phyloP scores from a whole-genome alignment of 2,888 invertebrate genomes.

The Muscina levida region DNA sequence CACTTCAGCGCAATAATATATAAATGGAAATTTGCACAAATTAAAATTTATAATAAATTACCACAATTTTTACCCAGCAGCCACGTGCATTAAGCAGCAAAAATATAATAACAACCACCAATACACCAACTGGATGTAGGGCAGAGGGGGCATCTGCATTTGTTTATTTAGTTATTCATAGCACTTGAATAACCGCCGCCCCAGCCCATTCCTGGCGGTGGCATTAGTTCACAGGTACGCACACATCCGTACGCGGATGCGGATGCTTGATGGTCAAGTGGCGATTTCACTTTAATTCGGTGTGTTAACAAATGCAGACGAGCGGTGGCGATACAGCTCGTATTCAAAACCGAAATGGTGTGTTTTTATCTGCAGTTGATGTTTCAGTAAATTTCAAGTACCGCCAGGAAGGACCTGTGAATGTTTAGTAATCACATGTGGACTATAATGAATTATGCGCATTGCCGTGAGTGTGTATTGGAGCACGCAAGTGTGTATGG shows the following conservation, averaged over 20 bases:
- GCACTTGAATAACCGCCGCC: background rate
- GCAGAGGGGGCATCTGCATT: conserved; percentile 17
- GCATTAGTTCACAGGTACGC: conserved; percentile 9
- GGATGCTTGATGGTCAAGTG: conserved; percentile 1
- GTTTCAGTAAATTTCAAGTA: conserved; percentile 34
- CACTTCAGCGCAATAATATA: background rate
- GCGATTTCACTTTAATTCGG: conserved; percentile 52
- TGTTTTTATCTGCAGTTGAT: conserved; percentile 41
- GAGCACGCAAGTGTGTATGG: background rate
- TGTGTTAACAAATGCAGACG: conserved; percentile 45
- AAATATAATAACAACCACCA: conserved; percentile 27
- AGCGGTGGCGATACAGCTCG: conserved; percentile 30
- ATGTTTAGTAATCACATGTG: conserved; percentile 4
- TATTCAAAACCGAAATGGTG: conserved; percentile 46
- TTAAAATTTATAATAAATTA: conserved; percentile 51
- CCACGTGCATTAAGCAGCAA: conserved; percentile 42
- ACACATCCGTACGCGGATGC: conserved; percentile 3
- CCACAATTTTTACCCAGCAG: conserved; percentile 55
- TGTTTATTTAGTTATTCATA: background rate
- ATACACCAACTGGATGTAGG: conserved; percentile 27
- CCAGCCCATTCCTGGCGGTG: background rate
- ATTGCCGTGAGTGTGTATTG: background rate
- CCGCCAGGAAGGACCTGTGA: background rate
- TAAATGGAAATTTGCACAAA: conserved; percentile 40
- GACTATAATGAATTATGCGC: no score